A percentile compares a stretch with the other conserved stretches of the same genome.
phyloP scores from a whole-genome alignment of 2,888 invertebrate genomes.

The Drosophila meridionalis region DNA sequence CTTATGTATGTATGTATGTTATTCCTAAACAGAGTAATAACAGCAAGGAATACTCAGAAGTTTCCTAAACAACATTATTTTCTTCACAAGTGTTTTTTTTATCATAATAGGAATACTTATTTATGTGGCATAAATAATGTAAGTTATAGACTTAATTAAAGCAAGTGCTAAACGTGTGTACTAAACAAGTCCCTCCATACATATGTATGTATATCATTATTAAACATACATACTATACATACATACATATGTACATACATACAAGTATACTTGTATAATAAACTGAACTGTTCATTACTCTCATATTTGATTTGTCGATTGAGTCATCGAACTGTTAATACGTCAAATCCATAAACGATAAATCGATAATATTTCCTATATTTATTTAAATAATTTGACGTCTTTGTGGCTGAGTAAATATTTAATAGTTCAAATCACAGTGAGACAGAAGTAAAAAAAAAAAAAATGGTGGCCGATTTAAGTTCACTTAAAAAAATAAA shows the following conservation, averaged over 20 bases:
- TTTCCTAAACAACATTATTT: neutral
- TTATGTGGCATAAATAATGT: too few species aligned
- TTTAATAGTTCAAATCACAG: neutral
- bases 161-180: neutral
- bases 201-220: too few species aligned
- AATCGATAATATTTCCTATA: neutral
- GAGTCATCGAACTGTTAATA: conserved; percentile 18
- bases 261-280: neutral
- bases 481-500: neutral
- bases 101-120: too few species aligned
- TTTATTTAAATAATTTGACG: neutral
- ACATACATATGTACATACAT: neutral
- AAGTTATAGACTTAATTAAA: too few species aligned
- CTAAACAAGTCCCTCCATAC: neutral
- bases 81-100: too few species aligned
- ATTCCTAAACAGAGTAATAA: neutral
- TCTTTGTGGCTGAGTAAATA: neutral
- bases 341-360: conserved; percentile 1
- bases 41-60: neutral
- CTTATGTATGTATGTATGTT: neutral
- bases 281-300: too few species aligned
- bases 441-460: neutral
- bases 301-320: neutral
- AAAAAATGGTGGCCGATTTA: neutral
- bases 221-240: neutral